These are phyloP conservation scores for Trichogramma pretiosum DNA, from an alignment of 1,140 invertebrate species.

Conservation along the genomic window DNA sequence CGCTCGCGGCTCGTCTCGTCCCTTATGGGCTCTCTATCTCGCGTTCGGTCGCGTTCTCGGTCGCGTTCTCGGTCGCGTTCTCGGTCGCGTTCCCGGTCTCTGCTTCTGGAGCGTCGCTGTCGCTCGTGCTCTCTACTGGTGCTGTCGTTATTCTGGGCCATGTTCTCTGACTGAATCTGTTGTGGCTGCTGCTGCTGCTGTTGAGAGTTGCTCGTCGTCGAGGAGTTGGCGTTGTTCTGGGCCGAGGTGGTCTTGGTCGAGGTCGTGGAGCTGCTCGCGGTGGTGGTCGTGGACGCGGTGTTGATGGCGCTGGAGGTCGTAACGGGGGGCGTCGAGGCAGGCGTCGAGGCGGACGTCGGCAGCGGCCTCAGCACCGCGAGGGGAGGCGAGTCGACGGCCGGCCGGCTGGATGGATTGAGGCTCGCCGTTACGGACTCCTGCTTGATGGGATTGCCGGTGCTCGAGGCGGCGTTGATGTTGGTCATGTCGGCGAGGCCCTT, in stretches of 20 bases:
- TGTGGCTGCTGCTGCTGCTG: slow-evolving; percentile 12
- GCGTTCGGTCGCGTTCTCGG: slow-evolving; percentile 21
- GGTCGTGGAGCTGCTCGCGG: not conserved
- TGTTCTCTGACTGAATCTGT: not conserved
- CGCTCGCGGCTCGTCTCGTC: slow-evolving; percentile 19
- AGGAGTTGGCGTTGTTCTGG: not conserved
- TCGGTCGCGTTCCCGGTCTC: slow-evolving; percentile 3
- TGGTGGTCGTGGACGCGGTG: not conserved
- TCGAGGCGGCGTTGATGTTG: slow-evolving; percentile 53
- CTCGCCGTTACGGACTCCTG: not conserved
- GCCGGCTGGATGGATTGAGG: not conserved
- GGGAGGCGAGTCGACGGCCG: not conserved
- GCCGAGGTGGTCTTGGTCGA: not conserved
- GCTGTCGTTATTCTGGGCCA: not conserved
- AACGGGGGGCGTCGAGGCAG: not conserved
- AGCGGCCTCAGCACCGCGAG: slow-evolving; percentile 11
- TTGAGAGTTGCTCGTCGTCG: not conserved
- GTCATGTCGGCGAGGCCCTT: slow-evolving; percentile 89
- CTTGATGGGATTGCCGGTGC: slow-evolving; percentile 29
- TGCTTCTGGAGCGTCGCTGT: too few relatives aligned
- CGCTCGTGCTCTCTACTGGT: not conserved
- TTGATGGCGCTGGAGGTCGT: not conserved
- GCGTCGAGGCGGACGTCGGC: not conserved
- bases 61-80: slow-evolving; percentile 15
- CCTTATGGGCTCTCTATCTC: slow-evolving; percentile 25